Evolutionary conservation across 2,113 vertebrate genomes (phyloP).

Genomic region (Apteryx mantelli): DNA sequence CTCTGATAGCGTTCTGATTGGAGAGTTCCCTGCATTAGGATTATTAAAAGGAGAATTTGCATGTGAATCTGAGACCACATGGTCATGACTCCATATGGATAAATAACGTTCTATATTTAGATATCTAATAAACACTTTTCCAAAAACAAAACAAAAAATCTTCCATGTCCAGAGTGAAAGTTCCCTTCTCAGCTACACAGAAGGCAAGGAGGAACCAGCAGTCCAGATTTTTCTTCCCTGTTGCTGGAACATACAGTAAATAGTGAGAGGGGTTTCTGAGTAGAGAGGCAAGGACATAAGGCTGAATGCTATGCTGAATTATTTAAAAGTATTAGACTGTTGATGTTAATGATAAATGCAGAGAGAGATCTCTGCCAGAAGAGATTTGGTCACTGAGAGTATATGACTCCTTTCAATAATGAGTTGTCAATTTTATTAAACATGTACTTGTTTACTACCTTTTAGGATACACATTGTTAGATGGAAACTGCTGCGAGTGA

Average conservation of each 20-base stretch:
- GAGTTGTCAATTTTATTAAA: background rate
- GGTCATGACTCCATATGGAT: constrained; percentile 31
- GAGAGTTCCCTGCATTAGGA: constrained; percentile 65
- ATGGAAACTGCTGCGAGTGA: background rate
- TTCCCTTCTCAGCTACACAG: background rate
- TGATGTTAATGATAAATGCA: constrained; percentile 79
- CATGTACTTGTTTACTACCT: background rate
- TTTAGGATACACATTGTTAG: background rate
- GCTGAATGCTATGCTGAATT: constrained; percentile 80
- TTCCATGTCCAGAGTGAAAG: background rate
- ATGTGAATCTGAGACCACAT: constrained; percentile 63
- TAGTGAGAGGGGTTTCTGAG: constrained; percentile 40
- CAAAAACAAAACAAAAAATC: background rate
- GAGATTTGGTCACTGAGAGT: constrained; percentile 54
- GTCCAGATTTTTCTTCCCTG: constrained; percentile 18
- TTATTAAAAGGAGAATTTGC: constrained; percentile 71
- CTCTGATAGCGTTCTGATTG: constrained; percentile 56
- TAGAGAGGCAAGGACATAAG: constrained; percentile 64
- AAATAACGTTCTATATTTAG: constrained; percentile 61
- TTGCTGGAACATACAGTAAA: constrained; percentile 38
- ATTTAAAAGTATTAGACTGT: constrained; percentile 79
- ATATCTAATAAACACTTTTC: constrained; percentile 43
- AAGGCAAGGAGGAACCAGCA: background rate
- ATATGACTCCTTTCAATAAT: background rate
- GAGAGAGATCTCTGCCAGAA: constrained; percentile 70